Base-by-base conservation (phyloP, 1,140 invertebrate species). In the Sarcophaga peregrina region DNA sequence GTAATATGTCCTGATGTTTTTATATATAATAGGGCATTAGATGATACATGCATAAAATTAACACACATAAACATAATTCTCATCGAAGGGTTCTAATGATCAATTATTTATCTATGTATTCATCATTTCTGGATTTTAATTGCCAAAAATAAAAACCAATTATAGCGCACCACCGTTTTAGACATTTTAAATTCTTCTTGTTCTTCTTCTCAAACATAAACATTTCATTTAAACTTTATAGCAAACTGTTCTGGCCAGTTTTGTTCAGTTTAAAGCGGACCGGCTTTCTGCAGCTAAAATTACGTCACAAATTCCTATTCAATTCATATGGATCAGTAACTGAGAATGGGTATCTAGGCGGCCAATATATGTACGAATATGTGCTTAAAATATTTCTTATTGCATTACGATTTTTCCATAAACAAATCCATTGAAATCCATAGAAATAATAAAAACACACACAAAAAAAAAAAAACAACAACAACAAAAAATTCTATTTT, bases 281-380 rank as follows among this genome's bases (percentile, higher is more conserved):
- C 8, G n/a, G 62, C 20, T 68, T 13, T 13, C 11, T 62, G 58
- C 62, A 17, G 20, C 17, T 10, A 68, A 68, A 20, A 20, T 68
- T 68, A 25, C 62, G 62, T 68, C 62, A 68, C 62, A 68, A 68
- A 20, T 68, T 58, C 54, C n/a, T 68, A 37, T 37, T 37, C 25
- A 68, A 68, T 20, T 68, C 62, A 68, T 20, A 68, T 62, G 58
- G 7, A 62, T n/a, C 17, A n/a, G 54, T 58, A 58, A 4, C 15
- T n/a, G 5, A 58, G 15, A n/a, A 7, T 58, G 15, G 54, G 13
- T 13, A 58, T 58, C 54, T 37, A 37, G 25, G 25, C 25, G 25
- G 25, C 25, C 25, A 37, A 37, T 37, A 37, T 37, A 37, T 37
- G 25, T 58, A 5, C 2, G 13, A 58, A 13, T 58, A 58, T 58